phyloP scores from a whole-genome alignment of 2,797 vertebrate genomes.

The Scolopax bukidnonensis region DNA sequence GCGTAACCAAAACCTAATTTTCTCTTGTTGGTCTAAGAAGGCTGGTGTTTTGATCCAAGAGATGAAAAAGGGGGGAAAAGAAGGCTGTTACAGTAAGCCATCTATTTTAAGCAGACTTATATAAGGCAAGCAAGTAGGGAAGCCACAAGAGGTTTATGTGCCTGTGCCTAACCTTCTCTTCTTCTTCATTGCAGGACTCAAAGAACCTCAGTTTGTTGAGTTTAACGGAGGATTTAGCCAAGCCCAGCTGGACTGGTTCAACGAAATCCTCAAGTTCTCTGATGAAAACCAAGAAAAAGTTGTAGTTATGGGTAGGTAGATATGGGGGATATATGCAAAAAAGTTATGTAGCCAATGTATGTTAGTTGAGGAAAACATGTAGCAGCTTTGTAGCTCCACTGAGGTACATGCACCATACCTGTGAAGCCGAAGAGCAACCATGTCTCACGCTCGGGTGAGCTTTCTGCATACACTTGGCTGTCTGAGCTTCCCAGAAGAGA shows the following conservation, averaged over 20 bases:
- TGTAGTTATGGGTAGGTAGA: slow-evolving; percentile 86
- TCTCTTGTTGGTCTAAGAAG: neutral
- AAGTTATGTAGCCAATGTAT: fast-evolving
- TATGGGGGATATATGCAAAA: neutral
- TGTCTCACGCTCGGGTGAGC: neutral
- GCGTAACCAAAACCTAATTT: neutral
- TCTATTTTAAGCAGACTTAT: neutral
- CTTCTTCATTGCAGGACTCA: slow-evolving; percentile 64
- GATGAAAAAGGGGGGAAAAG: neutral
- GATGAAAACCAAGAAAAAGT: slow-evolving; percentile 88
- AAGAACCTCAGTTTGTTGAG: slow-evolving; percentile 83
- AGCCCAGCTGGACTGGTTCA: slow-evolving; percentile 89
- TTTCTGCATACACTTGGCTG: neutral
- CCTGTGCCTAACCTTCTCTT: neutral
- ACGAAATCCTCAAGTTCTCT: slow-evolving; percentile 82
- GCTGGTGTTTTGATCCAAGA: neutral
- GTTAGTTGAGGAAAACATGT: neutral
- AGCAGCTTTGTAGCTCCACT: neutral
- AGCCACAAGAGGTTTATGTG: neutral
- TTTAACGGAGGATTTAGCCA: slow-evolving; percentile 94
- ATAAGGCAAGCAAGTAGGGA: neutral
- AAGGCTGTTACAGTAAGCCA: neutral
- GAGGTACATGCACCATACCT: neutral
- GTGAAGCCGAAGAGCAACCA: neutral
- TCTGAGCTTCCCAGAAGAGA: neutral